Evolutionary conservation across 2,113 vertebrate genomes (phyloP), one percentile per base, ranked within the genome.

Genomic region (Chaenocephalus aceratus): DNA sequence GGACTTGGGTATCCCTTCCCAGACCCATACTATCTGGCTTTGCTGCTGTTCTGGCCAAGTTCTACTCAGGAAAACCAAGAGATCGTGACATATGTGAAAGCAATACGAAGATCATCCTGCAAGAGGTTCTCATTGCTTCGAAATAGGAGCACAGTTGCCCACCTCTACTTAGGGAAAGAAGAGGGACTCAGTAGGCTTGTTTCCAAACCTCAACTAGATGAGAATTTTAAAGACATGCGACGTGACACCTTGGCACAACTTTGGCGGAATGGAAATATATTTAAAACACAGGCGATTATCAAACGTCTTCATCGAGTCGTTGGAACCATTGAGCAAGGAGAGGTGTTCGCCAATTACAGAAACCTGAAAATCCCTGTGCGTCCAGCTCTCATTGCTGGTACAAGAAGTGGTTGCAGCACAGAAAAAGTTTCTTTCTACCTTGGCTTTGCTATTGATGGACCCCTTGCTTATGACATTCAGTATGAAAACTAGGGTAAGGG

Each of bases 361-460:
- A 8, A 16, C 21, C 64, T 84, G 6, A 88, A 85, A 68, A 87
- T 93, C 5, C 86, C 7, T 1, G 91, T 94, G 0, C 88, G 79
- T 3, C 88, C 88, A 12, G 89, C 86, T 15, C 80, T 75, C 0
- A 0, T 88, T 21, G 80, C 49, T 18, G 68, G 75, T 10, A 75
- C 89, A 63, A 83, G 84, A 58, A 88, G 84, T 75, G 89, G 88
- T 6, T 75, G 56, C 6, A 94, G 93, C 48, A 91, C 75, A 48
- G 93, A 94, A 72, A 94, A 85, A 30, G 90, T 94, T 44, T 90
- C 91, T 9, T 94, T 94, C 77, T 93, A 88, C 49, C 0, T 94
- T 54, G 93, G 93, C 0, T 94, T 94, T 80, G 89, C 93, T 0
- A 89, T 94, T 65, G 72, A 92, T 46, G 91, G 93, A 52, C 91